Evolutionary conservation across 2,113 vertebrate genomes (phyloP), one percentile per base, ranked within the genome.

Genomic region (Corythoichthys haematopterus): DNA sequence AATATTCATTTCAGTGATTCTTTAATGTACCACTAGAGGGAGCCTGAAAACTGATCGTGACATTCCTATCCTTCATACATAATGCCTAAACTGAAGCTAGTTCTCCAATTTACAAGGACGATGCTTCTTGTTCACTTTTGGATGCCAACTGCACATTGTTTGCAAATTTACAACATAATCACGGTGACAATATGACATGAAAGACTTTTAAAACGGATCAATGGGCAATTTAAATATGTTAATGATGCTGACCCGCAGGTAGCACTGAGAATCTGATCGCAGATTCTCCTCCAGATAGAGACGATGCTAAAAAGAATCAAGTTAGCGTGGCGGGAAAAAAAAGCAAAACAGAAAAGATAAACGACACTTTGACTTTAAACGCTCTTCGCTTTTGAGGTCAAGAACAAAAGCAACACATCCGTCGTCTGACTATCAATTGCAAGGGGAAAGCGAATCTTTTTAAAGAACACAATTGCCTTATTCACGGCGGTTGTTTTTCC

Each of bases 161-260:
- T 60, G 38, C 64, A n/a, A 35, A 16, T 76, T 63, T 56, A 46
- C 48, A 74, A 51, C 46, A 35, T 28, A 71, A 71, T 68, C 66
- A 35, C 33, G 72, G 72, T 59, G 64, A 11, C 33, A 8, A 11
- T 14, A 20, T 20, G 68, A 47, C 35, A 6, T 58, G 16, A 33
- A 69, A 71, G 77, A 36, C 45, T 46, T 70, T 53, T 52, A 69
- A 2, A 13, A 4, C 64, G 69, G 43, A 80, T 76, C 59, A 77
- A 79, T 79, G 45, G 43, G 48, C 56, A 68, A 74, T 72, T 70
- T 45, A 50, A 78, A 71, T 66, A 47, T 46, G 61, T 45, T 72
- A 76, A 75, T 71, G 62, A 71, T 58, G 28, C n/a, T 33, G 71
- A 84, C 60, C 60, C 55, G 40, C 64, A 75, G 74, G 80, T 74